Base-by-base conservation (phyloP, 1,140 invertebrate genomes). In the Bombus huntii region DNA sequence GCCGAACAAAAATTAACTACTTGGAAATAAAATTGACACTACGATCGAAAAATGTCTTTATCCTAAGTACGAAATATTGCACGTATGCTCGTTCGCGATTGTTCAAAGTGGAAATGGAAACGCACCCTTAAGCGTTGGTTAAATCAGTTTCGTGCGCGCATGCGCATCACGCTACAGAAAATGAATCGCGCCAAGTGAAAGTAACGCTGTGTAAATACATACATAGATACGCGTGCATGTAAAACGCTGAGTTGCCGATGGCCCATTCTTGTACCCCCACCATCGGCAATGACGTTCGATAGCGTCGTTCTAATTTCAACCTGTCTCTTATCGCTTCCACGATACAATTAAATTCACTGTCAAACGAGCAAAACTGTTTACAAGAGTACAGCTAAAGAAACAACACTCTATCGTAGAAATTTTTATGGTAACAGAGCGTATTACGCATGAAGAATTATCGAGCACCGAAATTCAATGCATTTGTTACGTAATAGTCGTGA, bases 171-270 rank as follows among this genome's bases (percentile, higher is more conserved):
- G 85, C 70, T 37, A 65, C 75, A 85, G 88, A 89, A 89, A 89
- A 90, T 89, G 87, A 90, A 85, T 82, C 89, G 88, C 88, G 85
- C 68, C 85, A 87, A 89, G 88, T 90, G 89, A 90, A 90, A 90
- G 89, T 90, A 86, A 90, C 66, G 73, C 59, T 71, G 81, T 65
- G 5, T 47, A 47, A 47, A 85, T 75, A 75, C 71, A 85, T 75
- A 75, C 71, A 59, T 73, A 78, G 18, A 53, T 22, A 53, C 47
- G 47, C 5, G 47, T 53, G 0, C 47, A 22, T 71, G 73, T 83
- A 44, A 87, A 88, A 87, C 59, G 68, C 13, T 34, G 42, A 47
- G 75, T 42, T 83, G 39, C 42, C 68, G 57, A 73, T 68, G 70
- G 42, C 47, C 81, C 70, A 81, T 81, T 81, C 22, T 37, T 37